A percentile compares a stretch with the other conserved stretches of the same genome.
Evolutionary conservation across 1,140 invertebrate species (phyloP).

Genomic region (Saxidomus purpurata): DNA sequence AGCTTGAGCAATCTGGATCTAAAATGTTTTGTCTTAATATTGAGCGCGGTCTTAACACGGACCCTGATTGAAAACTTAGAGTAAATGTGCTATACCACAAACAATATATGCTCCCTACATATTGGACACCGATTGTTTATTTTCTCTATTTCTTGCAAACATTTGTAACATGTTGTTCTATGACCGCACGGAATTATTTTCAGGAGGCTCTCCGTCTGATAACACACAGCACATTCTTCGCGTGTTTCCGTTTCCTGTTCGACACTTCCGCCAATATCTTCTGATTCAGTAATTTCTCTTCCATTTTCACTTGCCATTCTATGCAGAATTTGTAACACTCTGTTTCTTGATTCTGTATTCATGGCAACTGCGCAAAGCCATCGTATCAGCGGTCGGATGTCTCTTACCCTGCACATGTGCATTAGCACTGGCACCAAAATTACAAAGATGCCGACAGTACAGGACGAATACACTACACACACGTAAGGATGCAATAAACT

Average conservation of each 20-base stretch:
- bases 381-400: background rate
- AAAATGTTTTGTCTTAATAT: no score
- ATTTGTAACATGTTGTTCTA: conserved; percentile 2
- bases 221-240: conserved; percentile 11
- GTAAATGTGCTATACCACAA: background rate
- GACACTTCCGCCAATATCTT: background rate
- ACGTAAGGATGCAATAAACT: conserved; percentile 1
- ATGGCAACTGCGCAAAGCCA: background rate
- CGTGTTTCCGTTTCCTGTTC: background rate
- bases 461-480: background rate
- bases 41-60: no score
- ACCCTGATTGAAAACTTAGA: no score
- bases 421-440: background rate
- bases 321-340: background rate
- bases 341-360: background rate
- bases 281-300: background rate
- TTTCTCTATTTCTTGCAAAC: background rate
- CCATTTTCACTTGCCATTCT: background rate
- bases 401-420: background rate
- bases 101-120: background rate
- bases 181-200: background rate
- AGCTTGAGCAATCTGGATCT: no score
- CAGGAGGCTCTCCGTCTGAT: background rate
- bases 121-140: conserved; percentile 4
- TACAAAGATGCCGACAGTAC: background rate